Conservation (phyloP, 2,797 vertebrate genomes). For the Sebastes trivittatus region DNA sequence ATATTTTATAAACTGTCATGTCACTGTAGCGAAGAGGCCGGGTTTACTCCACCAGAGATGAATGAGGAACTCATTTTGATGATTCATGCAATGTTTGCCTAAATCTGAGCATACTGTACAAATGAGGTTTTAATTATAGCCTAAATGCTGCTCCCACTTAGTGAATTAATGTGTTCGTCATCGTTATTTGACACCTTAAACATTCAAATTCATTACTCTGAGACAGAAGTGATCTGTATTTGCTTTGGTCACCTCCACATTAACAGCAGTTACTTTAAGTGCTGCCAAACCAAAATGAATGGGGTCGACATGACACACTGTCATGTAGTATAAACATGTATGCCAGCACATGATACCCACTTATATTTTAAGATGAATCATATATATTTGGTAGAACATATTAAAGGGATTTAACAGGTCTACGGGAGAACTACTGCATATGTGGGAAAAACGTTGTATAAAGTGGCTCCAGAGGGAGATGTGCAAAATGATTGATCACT, state of each 20-base stretch:
- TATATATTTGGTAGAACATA: not conserved
- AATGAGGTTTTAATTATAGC: constrained; percentile 29
- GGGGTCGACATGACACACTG: not conserved
- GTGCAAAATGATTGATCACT: not conserved
- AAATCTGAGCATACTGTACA: not conserved
- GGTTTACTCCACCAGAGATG: constrained; percentile 1
- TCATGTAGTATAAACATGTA: not conserved
- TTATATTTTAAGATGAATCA: not conserved
- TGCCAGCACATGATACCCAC: not conserved
- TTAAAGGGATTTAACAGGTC: not conserved
- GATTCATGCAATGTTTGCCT: constrained; percentile 22
- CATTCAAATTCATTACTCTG: not conserved
- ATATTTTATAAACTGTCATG: constrained; percentile 33
- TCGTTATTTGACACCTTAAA: not conserved
- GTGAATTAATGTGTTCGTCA: not conserved
- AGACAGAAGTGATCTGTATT: constrained; percentile 6
- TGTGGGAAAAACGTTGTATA: not conserved
- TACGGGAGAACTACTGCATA: not conserved
- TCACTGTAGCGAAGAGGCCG: not conserved
- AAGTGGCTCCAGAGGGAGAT: not conserved
- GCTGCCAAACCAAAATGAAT: not conserved
- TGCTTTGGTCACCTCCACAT: not conserved
- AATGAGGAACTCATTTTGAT: constrained; percentile 17
- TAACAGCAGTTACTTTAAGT: not conserved
- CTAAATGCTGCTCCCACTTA: constrained; percentile 2